Percentiles rank a stretch among this genome's conserved stretches.
Evolutionary conservation across 1,140 invertebrate species (phyloP).

Genomic region (Galendromus occidentalis): DNA sequence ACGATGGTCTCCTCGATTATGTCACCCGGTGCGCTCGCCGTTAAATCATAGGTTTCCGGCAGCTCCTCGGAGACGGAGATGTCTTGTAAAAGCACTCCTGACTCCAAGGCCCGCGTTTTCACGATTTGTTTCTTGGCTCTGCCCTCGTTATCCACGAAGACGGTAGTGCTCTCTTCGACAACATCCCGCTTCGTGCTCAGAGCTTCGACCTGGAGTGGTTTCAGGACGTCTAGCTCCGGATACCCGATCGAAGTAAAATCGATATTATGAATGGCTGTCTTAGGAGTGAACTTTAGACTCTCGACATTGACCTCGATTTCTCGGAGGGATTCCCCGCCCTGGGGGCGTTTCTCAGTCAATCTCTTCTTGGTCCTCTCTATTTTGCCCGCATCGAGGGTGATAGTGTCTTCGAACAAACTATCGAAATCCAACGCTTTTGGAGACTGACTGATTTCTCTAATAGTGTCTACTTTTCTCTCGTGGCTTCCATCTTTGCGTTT

Average conservation of each 20-base stretch:
- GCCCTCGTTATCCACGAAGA: not conserved
- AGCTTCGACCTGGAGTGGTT: not conserved
- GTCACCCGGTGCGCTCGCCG: not conserved
- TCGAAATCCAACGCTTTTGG: not conserved
- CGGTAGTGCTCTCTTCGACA: not conserved
- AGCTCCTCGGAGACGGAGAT: not conserved
- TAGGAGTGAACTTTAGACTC: not conserved
- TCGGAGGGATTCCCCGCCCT: not conserved
- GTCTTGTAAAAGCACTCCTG: not conserved
- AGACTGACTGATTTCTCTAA: not conserved
- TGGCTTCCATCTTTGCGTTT: not conserved
- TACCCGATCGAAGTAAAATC: constrained; percentile 3
- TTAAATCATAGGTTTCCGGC: not conserved
- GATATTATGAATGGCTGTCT: not conserved
- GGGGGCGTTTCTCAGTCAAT: not conserved
- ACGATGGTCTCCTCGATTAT: not conserved
- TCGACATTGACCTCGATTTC: not conserved
- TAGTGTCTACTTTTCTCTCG: not conserved
- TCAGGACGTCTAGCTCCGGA: not conserved
- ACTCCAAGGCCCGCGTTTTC: not conserved
- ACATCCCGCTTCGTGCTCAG: not conserved
- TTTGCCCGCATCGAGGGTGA: not conserved
- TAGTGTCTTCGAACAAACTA: not conserved
- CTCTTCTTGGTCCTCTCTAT: not conserved
- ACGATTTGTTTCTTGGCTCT: not conserved